A percentile compares a stretch with the other conserved stretches of the same genome.
Evolutionary conservation across 2,888 invertebrate species (phyloP).

Genomic region (Embidobia sp.): DNA sequence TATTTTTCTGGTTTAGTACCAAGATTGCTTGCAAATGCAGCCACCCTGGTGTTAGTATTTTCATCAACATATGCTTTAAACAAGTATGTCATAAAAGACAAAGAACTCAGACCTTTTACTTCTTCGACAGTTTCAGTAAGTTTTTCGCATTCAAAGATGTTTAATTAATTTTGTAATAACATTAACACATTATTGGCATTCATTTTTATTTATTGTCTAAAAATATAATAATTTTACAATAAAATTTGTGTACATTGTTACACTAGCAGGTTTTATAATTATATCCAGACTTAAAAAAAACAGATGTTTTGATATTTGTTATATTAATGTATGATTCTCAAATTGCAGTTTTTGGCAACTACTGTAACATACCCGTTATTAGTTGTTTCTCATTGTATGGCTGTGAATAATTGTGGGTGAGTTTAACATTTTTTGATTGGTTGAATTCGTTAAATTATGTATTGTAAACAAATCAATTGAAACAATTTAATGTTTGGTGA

Average conservation of each 20-base stretch:
- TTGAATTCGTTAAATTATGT: no score
- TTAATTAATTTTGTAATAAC: no score
- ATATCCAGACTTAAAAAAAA: conserved; percentile 26
- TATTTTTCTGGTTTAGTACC: conserved; percentile 95
- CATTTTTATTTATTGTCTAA: conserved; percentile 61
- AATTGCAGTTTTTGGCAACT: conserved; percentile 87
- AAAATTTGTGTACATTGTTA: conserved; percentile 43
- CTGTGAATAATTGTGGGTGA: conserved; percentile 89
- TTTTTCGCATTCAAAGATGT: no score
- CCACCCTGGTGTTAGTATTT: conserved; percentile 90
- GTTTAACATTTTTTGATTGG: conserved; percentile 61
- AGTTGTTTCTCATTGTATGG: conserved; percentile 95
- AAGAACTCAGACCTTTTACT: conserved; percentile 84
- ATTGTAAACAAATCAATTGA: no score
- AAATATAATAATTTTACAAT: conserved; percentile 63
- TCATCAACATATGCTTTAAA: conserved; percentile 89
- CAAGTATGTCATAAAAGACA: conserved; percentile 90
- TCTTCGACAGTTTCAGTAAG: conserved; percentile 84
- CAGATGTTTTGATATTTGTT: conserved; percentile 15
- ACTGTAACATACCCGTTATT: conserved; percentile 95
- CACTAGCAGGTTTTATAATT: conserved; percentile 41
- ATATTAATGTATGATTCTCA: conserved; percentile 63
- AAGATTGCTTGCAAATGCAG: conserved; percentile 91
- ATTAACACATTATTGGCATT: conserved; percentile 29
- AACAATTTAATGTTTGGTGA: no score